Evolutionary conservation across 2,113 vertebrate species (phyloP).

Genomic region (Xerus inauris): DNA sequence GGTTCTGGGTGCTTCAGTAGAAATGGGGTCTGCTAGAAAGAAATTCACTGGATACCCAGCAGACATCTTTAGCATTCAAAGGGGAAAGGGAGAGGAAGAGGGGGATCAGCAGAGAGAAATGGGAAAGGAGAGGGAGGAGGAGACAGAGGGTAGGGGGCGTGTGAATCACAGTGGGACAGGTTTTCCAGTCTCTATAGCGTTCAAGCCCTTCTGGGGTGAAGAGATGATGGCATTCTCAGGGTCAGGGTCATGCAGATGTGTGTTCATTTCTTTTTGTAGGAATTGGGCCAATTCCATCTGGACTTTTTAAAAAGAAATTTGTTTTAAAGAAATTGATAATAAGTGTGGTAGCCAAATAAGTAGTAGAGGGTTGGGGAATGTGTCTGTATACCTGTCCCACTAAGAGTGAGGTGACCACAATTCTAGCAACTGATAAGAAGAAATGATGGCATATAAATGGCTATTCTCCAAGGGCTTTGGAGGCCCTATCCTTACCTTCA

Average conservation of each 20-base stretch:
- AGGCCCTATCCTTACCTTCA: not conserved
- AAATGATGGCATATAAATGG: not conserved
- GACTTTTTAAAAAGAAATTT: not conserved
- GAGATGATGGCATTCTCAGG: not conserved
- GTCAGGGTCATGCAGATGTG: not conserved
- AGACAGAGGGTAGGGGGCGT: not conserved
- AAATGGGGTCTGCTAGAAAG: not conserved
- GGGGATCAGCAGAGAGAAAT: not conserved
- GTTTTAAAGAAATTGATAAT: not conserved
- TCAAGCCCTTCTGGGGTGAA: fast-evolving
- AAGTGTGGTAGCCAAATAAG: not conserved
- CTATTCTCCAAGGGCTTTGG: not conserved
- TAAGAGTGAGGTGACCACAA: not conserved
- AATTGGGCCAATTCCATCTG: not conserved
- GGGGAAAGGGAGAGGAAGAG: not conserved
- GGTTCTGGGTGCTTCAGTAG: not conserved
- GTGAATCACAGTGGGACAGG: too few relatives aligned
- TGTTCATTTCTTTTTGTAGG: not conserved
- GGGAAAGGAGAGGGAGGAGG: not conserved
- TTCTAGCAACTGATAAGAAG: not conserved
- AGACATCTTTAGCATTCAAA: not conserved
- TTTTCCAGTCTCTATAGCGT: not conserved
- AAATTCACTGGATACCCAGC: not conserved
- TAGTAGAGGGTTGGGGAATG: too few relatives aligned
- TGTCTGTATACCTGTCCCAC: not conserved